Evolutionary conservation across 2,888 invertebrate genomes (phyloP).

Genomic region (Zeuzera pyrina): DNA sequence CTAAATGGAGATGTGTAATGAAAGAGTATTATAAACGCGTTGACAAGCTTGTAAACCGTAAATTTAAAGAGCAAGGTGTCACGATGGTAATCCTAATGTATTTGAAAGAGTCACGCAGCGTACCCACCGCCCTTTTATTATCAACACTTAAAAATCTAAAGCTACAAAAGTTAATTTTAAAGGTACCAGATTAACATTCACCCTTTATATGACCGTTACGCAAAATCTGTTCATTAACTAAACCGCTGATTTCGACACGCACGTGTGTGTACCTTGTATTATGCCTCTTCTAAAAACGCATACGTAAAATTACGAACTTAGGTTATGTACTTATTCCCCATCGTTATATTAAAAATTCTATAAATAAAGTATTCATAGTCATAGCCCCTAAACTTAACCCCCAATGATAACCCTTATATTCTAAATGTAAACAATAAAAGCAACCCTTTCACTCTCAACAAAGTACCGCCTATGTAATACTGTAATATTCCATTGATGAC

Average conservation of each 20-base stretch:
- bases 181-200: slow-evolving; percentile 47
- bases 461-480: slow-evolving; percentile 38
- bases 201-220: slow-evolving; percentile 15
- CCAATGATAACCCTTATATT: slow-evolving; percentile 29
- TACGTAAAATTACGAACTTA: too few relatives aligned
- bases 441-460: slow-evolving; percentile 50
- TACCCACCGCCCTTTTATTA: slow-evolving; percentile 33
- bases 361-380: too few relatives aligned
- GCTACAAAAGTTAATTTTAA: slow-evolving; percentile 53
- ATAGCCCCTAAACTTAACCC: slow-evolving; percentile 32
- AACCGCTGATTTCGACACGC: slow-evolving; percentile 11
- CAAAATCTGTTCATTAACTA: slow-evolving; percentile 1
- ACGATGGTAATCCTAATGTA: slow-evolving; percentile 46
- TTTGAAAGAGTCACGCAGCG: slow-evolving; percentile 42
- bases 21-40: slow-evolving; percentile 42
- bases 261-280: too few relatives aligned
- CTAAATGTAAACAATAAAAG: slow-evolving; percentile 30
- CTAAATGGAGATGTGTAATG: slow-evolving; percentile 45
- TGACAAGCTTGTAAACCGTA: slow-evolving; percentile 55
- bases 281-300: too few relatives aligned
- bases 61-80: slow-evolving; percentile 53
- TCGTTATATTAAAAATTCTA: too few relatives aligned
- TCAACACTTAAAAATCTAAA: slow-evolving; percentile 33
- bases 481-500: slow-evolving; percentile 20
- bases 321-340: too few relatives aligned